Conservation (phyloP, 2,113 vertebrate species). For the Sialia sialis region DNA sequence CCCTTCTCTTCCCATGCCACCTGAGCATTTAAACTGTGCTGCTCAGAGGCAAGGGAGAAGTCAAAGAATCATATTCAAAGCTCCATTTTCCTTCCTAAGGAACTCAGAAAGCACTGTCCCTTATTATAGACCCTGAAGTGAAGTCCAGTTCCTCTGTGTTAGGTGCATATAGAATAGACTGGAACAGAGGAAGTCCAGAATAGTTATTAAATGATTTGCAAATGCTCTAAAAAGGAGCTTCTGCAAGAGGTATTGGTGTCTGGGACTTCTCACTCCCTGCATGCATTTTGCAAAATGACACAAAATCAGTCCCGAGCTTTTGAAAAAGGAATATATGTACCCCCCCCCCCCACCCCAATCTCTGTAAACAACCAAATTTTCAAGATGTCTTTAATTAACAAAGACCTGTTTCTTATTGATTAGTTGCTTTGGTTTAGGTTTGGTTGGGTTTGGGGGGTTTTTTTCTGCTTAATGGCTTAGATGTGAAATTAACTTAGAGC, state of each 20-base stretch:
- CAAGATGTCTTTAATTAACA: background rate
- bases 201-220: background rate
- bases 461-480: background rate
- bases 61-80: background rate
- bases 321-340: background rate
- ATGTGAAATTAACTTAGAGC: slow-evolving; percentile 20
- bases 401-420: background rate
- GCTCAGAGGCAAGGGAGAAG: background rate
- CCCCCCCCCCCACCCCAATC: accelerated
- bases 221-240: background rate
- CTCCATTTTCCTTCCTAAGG: background rate
- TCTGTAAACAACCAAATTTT: background rate
- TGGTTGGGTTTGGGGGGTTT: background rate
- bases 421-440: background rate
- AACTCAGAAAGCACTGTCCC: background rate
- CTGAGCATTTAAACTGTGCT: background rate
- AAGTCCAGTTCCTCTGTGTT: background rate
- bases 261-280: background rate
- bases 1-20: background rate
- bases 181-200: background rate
- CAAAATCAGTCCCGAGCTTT: background rate
- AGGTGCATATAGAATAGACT: background rate
- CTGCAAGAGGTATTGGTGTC: background rate
- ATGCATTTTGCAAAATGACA: background rate
- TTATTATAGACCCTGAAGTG: background rate